Conservation (phyloP, 2,888 invertebrate genomes). For the Zygaena filipendulae region DNA sequence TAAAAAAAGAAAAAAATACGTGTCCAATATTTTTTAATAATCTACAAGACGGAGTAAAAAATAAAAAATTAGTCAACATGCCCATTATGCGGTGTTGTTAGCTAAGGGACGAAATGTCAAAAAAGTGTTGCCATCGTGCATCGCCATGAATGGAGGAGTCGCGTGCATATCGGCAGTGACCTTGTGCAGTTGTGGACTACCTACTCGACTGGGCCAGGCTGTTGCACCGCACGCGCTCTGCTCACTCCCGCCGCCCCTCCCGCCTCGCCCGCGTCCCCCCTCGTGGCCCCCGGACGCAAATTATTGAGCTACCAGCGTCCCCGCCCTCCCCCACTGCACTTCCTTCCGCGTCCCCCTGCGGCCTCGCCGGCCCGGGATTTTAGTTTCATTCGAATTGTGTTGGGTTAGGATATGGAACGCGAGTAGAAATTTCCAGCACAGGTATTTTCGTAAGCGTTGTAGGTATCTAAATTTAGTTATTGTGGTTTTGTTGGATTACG, state of each 20-base stretch:
- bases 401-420: conserved; percentile 9
- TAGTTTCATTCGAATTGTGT: conserved; percentile 12
- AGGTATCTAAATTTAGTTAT: too few relatives aligned
- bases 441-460: too few relatives aligned
- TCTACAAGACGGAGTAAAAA: too few relatives aligned
- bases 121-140: too few relatives aligned
- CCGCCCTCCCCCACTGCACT: conserved; percentile 29
- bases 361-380: conserved; percentile 26
- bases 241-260: conserved; percentile 17
- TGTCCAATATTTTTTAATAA: too few relatives aligned
- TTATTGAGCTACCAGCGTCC: conserved; percentile 37
- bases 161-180: conserved; percentile 50
- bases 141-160: conserved; percentile 42
- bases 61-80: too few relatives aligned
- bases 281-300: conserved; percentile 36
- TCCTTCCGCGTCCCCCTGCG: conserved; percentile 34
- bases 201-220: conserved; percentile 40
- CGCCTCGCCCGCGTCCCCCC: conserved; percentile 20
- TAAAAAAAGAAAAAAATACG: too few relatives aligned
- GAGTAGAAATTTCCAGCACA: too few relatives aligned
- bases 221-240: conserved; percentile 34
- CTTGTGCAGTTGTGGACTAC: conserved; percentile 29
- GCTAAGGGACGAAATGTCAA: too few relatives aligned
- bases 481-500: too few relatives aligned
- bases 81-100: too few relatives aligned